These are phyloP conservation scores for Tor tambroides DNA, from an alignment of 2,113 vertebrate genomes.

Conservation along the genomic window DNA sequence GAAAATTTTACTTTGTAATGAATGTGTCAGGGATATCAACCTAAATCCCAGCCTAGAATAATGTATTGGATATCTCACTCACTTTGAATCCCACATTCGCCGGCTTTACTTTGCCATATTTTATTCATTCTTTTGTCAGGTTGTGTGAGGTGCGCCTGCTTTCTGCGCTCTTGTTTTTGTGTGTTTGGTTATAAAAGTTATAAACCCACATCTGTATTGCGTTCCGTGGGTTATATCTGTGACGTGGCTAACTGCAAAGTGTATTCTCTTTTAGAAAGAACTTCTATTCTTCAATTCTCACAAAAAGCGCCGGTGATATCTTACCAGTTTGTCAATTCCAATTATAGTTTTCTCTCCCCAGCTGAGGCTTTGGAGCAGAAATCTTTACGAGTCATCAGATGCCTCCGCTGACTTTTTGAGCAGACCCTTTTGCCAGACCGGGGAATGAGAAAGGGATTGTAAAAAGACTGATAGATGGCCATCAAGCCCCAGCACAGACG, in stretches of 20 bases:
- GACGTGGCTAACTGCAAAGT: neutral
- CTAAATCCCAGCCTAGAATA: constrained; percentile 47
- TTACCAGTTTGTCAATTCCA: constrained; percentile 51
- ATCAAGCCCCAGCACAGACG: neutral
- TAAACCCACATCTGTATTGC: neutral
- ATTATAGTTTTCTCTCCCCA: constrained; percentile 47
- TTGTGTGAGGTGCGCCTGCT: neutral
- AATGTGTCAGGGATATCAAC: constrained; percentile 39
- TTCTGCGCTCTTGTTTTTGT: constrained; percentile 17
- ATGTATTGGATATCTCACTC: constrained; percentile 38
- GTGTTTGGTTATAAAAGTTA: constrained; percentile 8
- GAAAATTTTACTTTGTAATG: constrained; percentile 58
- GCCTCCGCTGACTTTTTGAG: constrained; percentile 37
- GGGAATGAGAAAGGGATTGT: constrained; percentile 33
- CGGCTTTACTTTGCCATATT: constrained; percentile 39
- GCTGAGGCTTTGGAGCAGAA: constrained; percentile 50
- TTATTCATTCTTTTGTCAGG: constrained; percentile 48
- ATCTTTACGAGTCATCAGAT: constrained; percentile 57
- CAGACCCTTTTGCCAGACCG: constrained; percentile 35
- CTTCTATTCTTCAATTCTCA: neutral
- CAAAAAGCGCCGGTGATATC: constrained; percentile 35
- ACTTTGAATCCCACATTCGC: constrained; percentile 32
- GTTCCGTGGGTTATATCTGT: neutral
- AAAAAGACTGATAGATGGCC: constrained; percentile 53
- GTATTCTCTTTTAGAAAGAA: neutral